These are phyloP conservation scores for Sylvia borin DNA, from an alignment of 2,797 vertebrate genomes.

Conservation along the genomic window DNA sequence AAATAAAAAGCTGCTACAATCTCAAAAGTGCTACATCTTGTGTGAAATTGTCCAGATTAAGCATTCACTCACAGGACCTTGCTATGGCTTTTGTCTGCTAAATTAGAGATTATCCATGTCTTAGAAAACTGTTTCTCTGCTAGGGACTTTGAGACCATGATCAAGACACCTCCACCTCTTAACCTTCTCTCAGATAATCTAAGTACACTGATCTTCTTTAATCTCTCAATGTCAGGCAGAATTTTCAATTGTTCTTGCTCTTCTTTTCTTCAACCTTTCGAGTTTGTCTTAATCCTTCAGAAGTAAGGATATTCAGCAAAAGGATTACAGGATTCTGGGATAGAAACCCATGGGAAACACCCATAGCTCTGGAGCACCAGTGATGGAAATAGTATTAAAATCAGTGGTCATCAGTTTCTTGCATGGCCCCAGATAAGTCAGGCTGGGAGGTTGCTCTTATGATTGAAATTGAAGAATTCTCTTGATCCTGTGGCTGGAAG, in stretches of 20 bases:
- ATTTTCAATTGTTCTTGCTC: constrained; percentile 48
- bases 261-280: background rate
- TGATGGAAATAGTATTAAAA: background rate
- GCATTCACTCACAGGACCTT: background rate
- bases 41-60: background rate
- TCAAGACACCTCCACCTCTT: constrained; percentile 38
- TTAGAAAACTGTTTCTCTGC: background rate
- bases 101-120: background rate
- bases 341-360: constrained; percentile 4
- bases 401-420: background rate
- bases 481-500: background rate
- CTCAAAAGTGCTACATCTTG: background rate
- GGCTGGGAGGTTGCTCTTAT: background rate
- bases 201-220: constrained; percentile 29
- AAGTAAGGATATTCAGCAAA: background rate
- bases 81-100: background rate
- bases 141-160: background rate
- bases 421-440: background rate
- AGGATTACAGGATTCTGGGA: constrained; percentile 5
- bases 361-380: background rate
- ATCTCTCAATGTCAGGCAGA: constrained; percentile 22
- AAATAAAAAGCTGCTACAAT: background rate
- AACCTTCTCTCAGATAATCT: constrained; percentile 34
- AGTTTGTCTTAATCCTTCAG: constrained; percentile 18
- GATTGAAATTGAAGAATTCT: background rate